phyloP scores from a whole-genome alignment of 1,140 invertebrate genomes.

The Drosophila erecta region DNA sequence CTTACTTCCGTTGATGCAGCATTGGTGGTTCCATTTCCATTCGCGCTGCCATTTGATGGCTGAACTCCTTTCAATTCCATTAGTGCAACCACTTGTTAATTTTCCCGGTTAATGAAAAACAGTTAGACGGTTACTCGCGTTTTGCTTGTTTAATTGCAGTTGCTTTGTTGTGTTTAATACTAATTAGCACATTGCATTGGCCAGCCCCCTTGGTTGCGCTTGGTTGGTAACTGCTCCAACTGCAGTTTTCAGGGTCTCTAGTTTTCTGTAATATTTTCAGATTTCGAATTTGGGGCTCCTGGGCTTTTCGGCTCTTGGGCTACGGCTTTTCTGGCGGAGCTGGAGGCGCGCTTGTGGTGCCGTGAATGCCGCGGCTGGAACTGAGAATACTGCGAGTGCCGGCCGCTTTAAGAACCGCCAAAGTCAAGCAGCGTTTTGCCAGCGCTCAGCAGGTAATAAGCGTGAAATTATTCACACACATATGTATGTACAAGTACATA shows the following conservation, averaged over 20 bases:
- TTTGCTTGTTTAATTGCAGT: slow-evolving; percentile 7
- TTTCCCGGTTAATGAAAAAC: neutral
- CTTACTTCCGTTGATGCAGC: slow-evolving; percentile 22
- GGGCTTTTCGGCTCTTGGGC: too few relatives aligned
- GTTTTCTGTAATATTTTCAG: neutral
- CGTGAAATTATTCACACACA: slow-evolving; percentile 56
- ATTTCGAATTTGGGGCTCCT: neutral
- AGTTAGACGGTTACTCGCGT: neutral
- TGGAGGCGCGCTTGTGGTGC: slow-evolving; percentile 64
- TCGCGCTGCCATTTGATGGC: slow-evolving; percentile 1
- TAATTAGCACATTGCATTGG: slow-evolving; percentile 36
- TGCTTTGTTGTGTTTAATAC: neutral
- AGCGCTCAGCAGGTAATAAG: slow-evolving; percentile 51
- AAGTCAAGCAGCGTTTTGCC: slow-evolving; percentile 38
- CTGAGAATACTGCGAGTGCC: slow-evolving; percentile 51
- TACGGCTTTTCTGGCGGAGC: slow-evolving; percentile 4
- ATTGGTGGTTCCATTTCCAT: neutral
- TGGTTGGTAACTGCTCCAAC: neutral
- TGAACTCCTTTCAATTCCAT: slow-evolving; percentile 30
- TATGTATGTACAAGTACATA: too few relatives aligned
- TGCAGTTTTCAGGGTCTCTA: slow-evolving; percentile 8
- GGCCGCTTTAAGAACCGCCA: slow-evolving; percentile 74
- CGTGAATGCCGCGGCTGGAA: slow-evolving; percentile 75
- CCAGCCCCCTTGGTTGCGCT: slow-evolving; percentile 28
- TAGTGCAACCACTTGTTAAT: slow-evolving; percentile 1